Conservation (phyloP, 2,113 vertebrate species). For the Hassar affinis region DNA sequence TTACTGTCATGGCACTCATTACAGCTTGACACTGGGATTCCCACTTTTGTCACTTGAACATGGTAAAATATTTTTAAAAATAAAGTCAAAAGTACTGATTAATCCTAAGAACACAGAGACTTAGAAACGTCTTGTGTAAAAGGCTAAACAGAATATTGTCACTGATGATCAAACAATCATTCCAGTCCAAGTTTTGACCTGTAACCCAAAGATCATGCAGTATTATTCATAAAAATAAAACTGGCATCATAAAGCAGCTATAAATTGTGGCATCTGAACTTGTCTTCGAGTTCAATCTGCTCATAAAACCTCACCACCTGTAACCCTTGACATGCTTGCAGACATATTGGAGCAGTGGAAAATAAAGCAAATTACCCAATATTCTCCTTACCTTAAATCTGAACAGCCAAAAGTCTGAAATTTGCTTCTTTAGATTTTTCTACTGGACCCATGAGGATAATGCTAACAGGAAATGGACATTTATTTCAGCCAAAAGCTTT, state of each 20-base stretch:
- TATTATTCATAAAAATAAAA: conserved; percentile 3
- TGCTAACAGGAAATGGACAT: background rate
- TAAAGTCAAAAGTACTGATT: background rate
- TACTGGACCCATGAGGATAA: background rate
- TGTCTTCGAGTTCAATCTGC: background rate
- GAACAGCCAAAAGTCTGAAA: background rate
- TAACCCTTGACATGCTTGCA: background rate
- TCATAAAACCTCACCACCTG: background rate
- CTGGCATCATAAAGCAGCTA: background rate
- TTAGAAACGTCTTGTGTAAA: background rate
- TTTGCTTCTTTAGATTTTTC: background rate
- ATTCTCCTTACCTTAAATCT: background rate
- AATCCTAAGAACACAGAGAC: background rate
- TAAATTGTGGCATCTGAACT: background rate
- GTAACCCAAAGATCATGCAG: background rate
- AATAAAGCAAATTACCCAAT: background rate
- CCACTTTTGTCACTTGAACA: background rate
- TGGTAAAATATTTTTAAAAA: background rate
- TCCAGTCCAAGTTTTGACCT: background rate
- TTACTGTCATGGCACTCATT: background rate
- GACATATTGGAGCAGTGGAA: background rate
- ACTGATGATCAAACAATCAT: background rate
- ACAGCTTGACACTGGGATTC: background rate
- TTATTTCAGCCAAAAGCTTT: background rate
- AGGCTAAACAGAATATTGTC: background rate